Conservation (phyloP, 2,113 vertebrate genomes). For the Salvelinus alpinus region DNA sequence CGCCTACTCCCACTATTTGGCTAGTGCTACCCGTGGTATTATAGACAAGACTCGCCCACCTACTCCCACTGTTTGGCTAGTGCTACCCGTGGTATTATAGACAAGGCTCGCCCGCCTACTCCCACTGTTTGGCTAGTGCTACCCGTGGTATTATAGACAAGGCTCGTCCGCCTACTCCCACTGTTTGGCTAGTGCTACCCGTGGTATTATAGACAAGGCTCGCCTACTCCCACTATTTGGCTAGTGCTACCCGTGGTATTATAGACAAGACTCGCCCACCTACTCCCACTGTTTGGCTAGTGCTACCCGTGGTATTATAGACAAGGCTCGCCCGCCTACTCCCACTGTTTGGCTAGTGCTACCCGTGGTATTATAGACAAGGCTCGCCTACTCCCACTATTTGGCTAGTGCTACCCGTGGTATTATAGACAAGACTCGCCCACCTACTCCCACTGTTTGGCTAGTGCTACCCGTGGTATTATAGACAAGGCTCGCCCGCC, state of each 20-base stretch:
- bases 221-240: slow-evolving; percentile 5
- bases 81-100: neutral
- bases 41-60: slow-evolving; percentile 6
- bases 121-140: neutral
- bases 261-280: slow-evolving; percentile 6
- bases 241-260: neutral
- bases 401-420: slow-evolving; percentile 2
- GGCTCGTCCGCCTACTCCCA: slow-evolving; percentile 11
- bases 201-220: neutral
- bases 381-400: slow-evolving; percentile 25
- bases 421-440: slow-evolving; percentile 3
- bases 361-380: neutral
- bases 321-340: slow-evolving; percentile 16
- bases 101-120: slow-evolving; percentile 16
- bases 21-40: neutral
- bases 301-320: neutral
- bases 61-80: neutral
- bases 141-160: slow-evolving; percentile 1
- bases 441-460: neutral
- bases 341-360: neutral
- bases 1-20: slow-evolving; percentile 3
- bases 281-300: neutral
- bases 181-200: neutral
- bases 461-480: neutral
- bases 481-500: slow-evolving; percentile 6